These are phyloP conservation scores for Xylota segnis DNA, from an alignment of 2,888 invertebrate genomes.

Conservation along the genomic window DNA sequence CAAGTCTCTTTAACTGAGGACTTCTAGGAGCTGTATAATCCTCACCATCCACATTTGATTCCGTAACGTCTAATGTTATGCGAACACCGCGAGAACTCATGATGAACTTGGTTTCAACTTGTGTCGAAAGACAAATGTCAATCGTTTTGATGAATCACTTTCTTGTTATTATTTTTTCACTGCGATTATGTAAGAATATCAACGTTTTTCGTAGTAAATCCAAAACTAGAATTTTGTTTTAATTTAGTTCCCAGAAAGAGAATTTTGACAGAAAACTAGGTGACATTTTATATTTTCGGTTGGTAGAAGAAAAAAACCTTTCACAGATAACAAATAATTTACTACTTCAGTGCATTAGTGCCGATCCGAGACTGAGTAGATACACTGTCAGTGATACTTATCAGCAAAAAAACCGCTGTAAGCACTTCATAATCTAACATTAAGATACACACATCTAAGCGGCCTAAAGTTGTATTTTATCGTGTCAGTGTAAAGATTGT, in stretches of 20 bases:
- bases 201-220: background rate
- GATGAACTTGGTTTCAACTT: background rate
- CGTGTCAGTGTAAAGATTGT: slow-evolving; percentile 27
- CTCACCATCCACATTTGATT: slow-evolving; percentile 33
- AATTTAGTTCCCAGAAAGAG: background rate
- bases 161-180: background rate
- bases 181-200: slow-evolving; percentile 7
- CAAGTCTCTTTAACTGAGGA: slow-evolving; percentile 2
- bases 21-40: slow-evolving; percentile 15
- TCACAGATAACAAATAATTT: slow-evolving; percentile 2
- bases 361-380: slow-evolving; percentile 32
- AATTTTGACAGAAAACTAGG: background rate
- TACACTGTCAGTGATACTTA: slow-evolving; percentile 6
- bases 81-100: slow-evolving; percentile 79
- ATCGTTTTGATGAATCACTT: slow-evolving; percentile 24
- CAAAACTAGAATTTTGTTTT: background rate
- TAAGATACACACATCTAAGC: slow-evolving; percentile 4
- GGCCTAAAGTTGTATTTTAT: slow-evolving; percentile 27
- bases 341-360: slow-evolving; percentile 31
- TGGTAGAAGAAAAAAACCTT: background rate
- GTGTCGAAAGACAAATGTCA: slow-evolving; percentile 1
- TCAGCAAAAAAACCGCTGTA: slow-evolving; percentile 26
- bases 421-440: slow-evolving; percentile 2
- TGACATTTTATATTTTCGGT: slow-evolving; percentile 7
- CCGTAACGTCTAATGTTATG: slow-evolving; percentile 47